phyloP scores from a whole-genome alignment of 2,888 invertebrate species.

The Actias luna region DNA sequence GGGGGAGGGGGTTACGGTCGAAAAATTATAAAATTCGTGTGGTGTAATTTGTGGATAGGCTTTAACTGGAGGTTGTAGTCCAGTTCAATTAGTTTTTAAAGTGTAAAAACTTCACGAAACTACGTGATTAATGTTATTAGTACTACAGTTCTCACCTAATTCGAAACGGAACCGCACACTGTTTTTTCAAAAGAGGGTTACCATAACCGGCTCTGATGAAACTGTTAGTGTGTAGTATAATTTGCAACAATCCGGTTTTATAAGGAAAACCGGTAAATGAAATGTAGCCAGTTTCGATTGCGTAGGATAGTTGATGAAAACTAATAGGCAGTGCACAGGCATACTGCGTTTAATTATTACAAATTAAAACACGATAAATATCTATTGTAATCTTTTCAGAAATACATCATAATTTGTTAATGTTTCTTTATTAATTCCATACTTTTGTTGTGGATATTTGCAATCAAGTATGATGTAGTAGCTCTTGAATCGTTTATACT shows the following conservation, averaged over 20 bases:
- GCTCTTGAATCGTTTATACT: background rate
- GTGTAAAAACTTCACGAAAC: background rate
- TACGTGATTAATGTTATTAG: background rate
- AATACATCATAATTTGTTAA: background rate
- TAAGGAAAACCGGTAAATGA: conserved; percentile 10
- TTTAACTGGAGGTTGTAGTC: too few relatives aligned
- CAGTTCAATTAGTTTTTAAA: too few relatives aligned
- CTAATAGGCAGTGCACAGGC: background rate
- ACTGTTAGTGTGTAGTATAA: background rate
- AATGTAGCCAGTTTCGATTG: background rate
- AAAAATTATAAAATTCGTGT: too few relatives aligned
- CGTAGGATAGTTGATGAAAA: background rate
- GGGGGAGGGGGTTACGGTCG: too few relatives aligned
- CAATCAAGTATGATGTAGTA: background rate
- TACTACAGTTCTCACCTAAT: background rate
- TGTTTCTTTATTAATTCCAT: background rate
- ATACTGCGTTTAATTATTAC: background rate
- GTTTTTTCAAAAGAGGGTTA: background rate
- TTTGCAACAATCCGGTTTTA: conserved; percentile 4
- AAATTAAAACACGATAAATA: background rate
- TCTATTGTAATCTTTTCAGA: background rate
- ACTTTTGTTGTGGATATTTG: background rate
- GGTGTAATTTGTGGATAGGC: too few relatives aligned
- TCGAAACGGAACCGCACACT: background rate
- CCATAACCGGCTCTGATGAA: background rate